Evolutionary conservation across 1,140 invertebrate species (phyloP).

Genomic region (Atta texana): DNA sequence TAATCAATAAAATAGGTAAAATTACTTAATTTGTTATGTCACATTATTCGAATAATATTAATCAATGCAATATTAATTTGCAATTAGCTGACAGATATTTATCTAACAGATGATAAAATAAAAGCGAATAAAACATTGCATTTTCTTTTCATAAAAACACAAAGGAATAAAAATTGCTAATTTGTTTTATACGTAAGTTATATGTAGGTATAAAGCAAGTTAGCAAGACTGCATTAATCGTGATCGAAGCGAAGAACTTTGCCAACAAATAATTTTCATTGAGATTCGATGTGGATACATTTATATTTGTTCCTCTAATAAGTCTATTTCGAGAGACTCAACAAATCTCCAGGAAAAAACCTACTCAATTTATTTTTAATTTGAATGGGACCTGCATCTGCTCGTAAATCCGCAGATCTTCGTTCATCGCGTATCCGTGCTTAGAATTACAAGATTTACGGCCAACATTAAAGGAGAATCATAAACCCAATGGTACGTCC

Average conservation of each 20-base stretch:
- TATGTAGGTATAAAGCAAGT: too few species aligned
- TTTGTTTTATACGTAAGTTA: background rate
- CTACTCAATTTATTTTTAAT: constrained; percentile 54
- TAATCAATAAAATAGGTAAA: constrained; percentile 24
- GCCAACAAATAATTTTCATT: background rate
- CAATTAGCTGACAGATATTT: constrained; percentile 6
- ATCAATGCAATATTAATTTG: background rate
- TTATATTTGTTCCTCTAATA: background rate
- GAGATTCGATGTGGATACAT: background rate
- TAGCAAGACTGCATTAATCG: background rate
- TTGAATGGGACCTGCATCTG: constrained; percentile 14
- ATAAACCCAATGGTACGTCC: background rate
- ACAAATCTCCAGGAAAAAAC: background rate
- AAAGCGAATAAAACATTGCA: background rate
- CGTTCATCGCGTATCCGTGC: background rate
- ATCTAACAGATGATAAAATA: background rate
- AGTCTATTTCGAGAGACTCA: constrained; percentile 13
- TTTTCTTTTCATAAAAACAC: too few species aligned
- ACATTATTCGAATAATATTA: constrained; percentile 13
- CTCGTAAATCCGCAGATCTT: constrained; percentile 13
- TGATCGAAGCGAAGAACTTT: background rate
- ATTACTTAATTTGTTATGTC: background rate
- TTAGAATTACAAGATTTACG: constrained; percentile 41
- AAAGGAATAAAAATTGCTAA: background rate
- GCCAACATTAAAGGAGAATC: constrained; percentile 11